Percentiles rank a stretch among this genome's conserved stretches.
Evolutionary conservation across 1,140 invertebrate species (phyloP).

Genomic region (Cyclina sinensis): DNA sequence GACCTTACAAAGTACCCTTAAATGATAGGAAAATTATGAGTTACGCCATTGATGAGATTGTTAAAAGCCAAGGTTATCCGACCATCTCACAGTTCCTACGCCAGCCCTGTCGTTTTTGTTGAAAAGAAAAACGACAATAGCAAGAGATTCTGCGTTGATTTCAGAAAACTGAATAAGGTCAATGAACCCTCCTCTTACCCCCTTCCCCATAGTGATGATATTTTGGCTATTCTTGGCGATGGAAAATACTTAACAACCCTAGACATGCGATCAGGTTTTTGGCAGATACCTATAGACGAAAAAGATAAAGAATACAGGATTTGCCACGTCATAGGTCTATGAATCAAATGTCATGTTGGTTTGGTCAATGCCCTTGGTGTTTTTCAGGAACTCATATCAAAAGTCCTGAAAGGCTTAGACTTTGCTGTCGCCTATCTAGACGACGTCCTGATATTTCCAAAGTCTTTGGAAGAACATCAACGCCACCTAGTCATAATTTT

Average conservation of each 20-base stretch:
- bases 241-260: slow-evolving; percentile 58
- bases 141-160: not conserved
- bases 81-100: not conserved
- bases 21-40: no score
- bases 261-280: slow-evolving; percentile 29
- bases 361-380: slow-evolving; percentile 69
- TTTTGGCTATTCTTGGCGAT: slow-evolving; percentile 23
- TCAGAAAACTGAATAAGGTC: not conserved
- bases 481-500: not conserved
- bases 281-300: not conserved
- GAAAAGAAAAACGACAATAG: not conserved
- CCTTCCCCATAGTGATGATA: not conserved
- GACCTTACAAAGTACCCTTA: slow-evolving; percentile 36
- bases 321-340: slow-evolving; percentile 60
- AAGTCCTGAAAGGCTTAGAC: slow-evolving; percentile 47
- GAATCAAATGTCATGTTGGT: slow-evolving; percentile 79
- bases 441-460: not conserved
- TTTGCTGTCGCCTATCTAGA: not conserved
- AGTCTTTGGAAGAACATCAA: not conserved
- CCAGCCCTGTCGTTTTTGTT: not conserved
- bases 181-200: no score
- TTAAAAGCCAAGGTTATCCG: not conserved
- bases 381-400: slow-evolving; percentile 77
- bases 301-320: slow-evolving; percentile 83
- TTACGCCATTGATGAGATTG: no score